Conservation (phyloP, 2,888 invertebrate species). For the Protonemura montana region DNA sequence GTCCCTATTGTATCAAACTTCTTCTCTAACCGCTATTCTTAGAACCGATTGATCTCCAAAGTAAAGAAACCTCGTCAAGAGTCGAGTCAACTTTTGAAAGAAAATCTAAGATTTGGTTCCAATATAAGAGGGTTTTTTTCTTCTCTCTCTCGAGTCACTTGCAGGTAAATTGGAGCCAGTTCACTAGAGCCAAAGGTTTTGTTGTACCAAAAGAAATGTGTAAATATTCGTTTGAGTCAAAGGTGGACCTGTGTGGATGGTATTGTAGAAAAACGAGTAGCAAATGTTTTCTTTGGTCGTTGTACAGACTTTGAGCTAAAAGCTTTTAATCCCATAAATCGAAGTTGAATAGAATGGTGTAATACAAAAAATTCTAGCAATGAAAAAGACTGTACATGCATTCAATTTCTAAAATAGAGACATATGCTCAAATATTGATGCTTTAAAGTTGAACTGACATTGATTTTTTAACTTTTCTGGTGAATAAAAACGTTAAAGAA, state of each 20-base stretch:
- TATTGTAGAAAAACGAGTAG: not conserved
- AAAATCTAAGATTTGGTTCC: constrained; percentile 2
- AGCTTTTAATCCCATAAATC: not conserved
- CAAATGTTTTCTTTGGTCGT: not conserved
- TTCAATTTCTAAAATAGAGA: no score
- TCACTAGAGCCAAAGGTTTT: not conserved
- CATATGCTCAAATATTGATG: no score
- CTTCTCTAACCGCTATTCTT: not conserved
- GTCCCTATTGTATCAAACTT: not conserved
- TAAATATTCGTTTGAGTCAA: not conserved
- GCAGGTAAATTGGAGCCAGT: not conserved
- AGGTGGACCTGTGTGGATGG: not conserved
- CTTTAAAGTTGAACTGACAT: no score
- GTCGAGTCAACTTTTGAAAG: not conserved
- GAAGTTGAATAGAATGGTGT: not conserved
- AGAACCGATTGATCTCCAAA: constrained; percentile 7
- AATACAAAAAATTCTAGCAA: not conserved
- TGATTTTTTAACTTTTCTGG: no score
- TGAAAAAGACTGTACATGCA: no score
- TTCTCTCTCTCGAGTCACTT: not conserved
- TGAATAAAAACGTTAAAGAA: no score
- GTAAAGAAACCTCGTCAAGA: not conserved
- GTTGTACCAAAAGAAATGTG: not conserved
- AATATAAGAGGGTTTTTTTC: not conserved
- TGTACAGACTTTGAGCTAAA: not conserved